Conservation (phyloP, 2,888 invertebrate species). For the Formica aserva region DNA sequence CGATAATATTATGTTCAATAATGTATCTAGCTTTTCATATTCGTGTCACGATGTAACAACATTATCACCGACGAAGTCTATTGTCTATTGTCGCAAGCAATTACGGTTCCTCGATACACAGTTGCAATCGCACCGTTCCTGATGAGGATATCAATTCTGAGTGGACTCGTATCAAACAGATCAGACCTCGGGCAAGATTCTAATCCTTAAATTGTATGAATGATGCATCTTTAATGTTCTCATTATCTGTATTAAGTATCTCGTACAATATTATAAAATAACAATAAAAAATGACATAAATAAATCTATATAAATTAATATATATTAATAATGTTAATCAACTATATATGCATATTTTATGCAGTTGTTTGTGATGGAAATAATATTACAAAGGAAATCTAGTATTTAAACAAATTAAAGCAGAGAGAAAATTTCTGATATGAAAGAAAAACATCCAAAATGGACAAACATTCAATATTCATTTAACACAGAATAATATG, state of each 20-base stretch:
- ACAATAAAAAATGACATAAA: background rate
- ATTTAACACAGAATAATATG: background rate
- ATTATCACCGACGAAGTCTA: slow-evolving; percentile 29
- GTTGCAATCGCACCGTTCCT: slow-evolving; percentile 67
- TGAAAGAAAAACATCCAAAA: background rate
- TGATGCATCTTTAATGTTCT: slow-evolving; percentile 1
- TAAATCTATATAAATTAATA: background rate
- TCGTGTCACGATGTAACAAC: background rate
- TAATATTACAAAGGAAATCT: background rate
- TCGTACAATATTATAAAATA: background rate
- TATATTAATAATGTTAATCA: background rate
- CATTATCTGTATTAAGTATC: background rate
- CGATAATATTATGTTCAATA: background rate
- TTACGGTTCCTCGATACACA: slow-evolving; percentile 71
- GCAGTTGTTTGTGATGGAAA: background rate
- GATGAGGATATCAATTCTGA: slow-evolving; percentile 43
- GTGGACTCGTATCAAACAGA: slow-evolving; percentile 6
- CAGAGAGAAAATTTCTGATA: background rate
- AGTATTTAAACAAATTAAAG: background rate
- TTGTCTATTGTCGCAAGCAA: slow-evolving; percentile 65
- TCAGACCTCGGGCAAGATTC: slow-evolving; percentile 15
- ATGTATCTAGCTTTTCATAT: slow-evolving; percentile 18
- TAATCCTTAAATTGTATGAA: slow-evolving; percentile 20
- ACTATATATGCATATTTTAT: background rate
- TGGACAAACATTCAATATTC: background rate